A percentile compares a stretch with the other conserved stretches of the same genome.
Conservation (phyloP, 2,113 vertebrate species). For the Brachyhypopomus occidentalis region DNA sequence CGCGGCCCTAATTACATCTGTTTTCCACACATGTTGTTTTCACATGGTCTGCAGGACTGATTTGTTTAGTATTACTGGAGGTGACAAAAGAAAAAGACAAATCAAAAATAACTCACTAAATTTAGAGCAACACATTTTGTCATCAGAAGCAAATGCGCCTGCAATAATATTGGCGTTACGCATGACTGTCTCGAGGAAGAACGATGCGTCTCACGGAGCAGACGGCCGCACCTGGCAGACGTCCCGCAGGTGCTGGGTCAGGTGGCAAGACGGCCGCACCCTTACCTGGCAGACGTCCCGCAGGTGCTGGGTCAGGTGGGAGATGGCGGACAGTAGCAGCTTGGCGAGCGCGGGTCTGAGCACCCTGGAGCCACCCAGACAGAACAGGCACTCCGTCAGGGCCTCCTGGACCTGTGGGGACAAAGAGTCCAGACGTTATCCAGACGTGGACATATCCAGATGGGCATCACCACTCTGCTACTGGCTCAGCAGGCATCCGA, state of each 20-base stretch:
- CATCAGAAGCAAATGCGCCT: neutral
- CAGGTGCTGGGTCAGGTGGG: constrained; percentile 74
- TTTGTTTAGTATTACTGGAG: neutral
- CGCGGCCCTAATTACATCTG: neutral
- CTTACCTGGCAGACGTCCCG: constrained; percentile 78
- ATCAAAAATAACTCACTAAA: neutral
- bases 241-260: too few species aligned
- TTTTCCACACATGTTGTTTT: constrained; percentile 7
- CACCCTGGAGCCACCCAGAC: constrained; percentile 74
- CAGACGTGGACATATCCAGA: neutral
- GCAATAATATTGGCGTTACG: neutral
- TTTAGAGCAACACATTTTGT: neutral
- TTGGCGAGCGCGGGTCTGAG: constrained; percentile 75
- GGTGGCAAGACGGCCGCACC: neutral
- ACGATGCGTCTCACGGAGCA: too few species aligned
- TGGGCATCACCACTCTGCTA: too few species aligned
- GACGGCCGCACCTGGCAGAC: too few species aligned
- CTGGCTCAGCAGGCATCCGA: too few species aligned
- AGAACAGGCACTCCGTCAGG: constrained; percentile 71
- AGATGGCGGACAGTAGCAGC: constrained; percentile 77
- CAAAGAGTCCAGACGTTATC: neutral
- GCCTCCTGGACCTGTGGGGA: constrained; percentile 67
- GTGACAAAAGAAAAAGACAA: neutral
- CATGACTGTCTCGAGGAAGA: too few species aligned
- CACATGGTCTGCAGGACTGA: neutral